Percentiles rank a stretch among this genome's conserved stretches.
These are phyloP conservation scores for Acholoe squamosa DNA, from an alignment of 2,888 invertebrate species.

Conservation along the genomic window DNA sequence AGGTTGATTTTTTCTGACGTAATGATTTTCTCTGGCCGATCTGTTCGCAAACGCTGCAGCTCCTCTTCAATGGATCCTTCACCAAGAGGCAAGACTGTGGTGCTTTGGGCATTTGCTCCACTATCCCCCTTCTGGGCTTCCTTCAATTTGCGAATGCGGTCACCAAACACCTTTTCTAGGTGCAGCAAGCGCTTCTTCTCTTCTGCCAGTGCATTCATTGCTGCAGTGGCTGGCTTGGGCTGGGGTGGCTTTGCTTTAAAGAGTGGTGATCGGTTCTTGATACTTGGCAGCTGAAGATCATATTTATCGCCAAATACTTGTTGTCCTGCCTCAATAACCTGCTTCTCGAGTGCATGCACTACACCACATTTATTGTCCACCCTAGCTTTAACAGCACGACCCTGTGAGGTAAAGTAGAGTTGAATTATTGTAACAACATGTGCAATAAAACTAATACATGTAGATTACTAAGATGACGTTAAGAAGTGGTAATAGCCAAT, in stretches of 20 bases:
- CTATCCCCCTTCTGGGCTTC: slow-evolving; percentile 63
- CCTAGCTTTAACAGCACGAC: slow-evolving; percentile 72
- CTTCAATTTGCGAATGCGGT: slow-evolving; percentile 73
- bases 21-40: slow-evolving; percentile 46
- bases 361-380: slow-evolving; percentile 72
- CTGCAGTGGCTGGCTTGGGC: neutral
- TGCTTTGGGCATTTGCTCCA: neutral
- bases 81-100: neutral
- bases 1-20: slow-evolving; percentile 41
- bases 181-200: slow-evolving; percentile 74
- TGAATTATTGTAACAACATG: neutral
- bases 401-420: slow-evolving; percentile 70
- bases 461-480: too few species aligned
- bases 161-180: slow-evolving; percentile 73
- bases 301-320: slow-evolving; percentile 72
- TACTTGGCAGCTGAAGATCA: slow-evolving; percentile 66
- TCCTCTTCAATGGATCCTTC: neutral
- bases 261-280: neutral
- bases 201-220: slow-evolving; percentile 64
- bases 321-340: slow-evolving; percentile 70
- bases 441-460: too few species aligned
- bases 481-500: too few species aligned
- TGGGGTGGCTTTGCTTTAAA: neutral
- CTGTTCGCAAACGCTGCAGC: neutral
- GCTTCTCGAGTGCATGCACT: slow-evolving; percentile 71